Base-by-base conservation (phyloP, 2,113 vertebrate genomes). In the Eonycteris spelaea region DNA sequence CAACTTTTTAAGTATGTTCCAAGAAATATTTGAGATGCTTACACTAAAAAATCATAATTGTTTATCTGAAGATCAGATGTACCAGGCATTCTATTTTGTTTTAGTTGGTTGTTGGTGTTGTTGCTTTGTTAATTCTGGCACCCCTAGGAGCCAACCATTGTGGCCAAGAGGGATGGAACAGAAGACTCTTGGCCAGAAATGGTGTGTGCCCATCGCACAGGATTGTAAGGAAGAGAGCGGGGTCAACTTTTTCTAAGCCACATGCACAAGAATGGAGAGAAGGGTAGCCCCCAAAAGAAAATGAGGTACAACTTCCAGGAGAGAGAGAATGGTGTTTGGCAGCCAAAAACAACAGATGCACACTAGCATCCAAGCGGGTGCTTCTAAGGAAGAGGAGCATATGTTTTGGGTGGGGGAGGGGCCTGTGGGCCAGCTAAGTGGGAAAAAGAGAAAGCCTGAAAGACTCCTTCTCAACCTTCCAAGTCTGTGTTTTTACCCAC, bases 401-500 rank as follows among this genome's bases (percentile, higher is more conserved):
- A 83, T 95, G 96, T 35, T 96, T 74, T 48, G 6, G 22, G 38
- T 5, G 18, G 91, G 63, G 68, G 40, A 80, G 73, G 82, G 92
- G 87, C 48, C 87, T 4, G 28, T 3, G 48, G 92, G 73, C 95
- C 94, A 70, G 88, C 82, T 68, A 86, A 89, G 73, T 24, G 73
- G 61, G 87, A 18, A 38, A 63, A 7, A 70, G 71, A 68, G 67
- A 40, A 63, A 88, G 92, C 51, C 78, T 12, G 55, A 59, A 26
- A 22, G 26, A 21, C 67, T 91, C 87, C 43, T 68, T n/a, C 93
- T 67, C 95, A 22, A 40, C 91, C 95, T 93, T 86, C 96, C 86
- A 93, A 96, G 91, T 86, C 82, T 88, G 95, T 88, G 90, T 89
- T 96, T 97, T 94, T 68, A 96, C 80, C 91, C 91, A 65, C 93